Conservation (phyloP, 2,888 invertebrate genomes). For the Cyrtodaria siliqua region DNA sequence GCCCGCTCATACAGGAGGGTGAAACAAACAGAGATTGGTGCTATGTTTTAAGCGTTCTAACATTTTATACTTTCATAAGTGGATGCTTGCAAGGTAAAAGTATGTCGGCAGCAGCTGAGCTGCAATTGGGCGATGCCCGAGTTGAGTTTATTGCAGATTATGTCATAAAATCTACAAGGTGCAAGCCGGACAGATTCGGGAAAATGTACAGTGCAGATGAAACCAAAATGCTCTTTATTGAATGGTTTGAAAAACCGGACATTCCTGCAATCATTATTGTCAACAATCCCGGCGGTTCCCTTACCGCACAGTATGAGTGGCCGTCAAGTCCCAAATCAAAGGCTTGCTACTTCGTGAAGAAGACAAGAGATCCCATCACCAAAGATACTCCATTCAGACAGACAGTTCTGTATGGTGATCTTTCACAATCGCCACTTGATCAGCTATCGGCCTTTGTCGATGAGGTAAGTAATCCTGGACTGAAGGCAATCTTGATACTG, state of each 20-base stretch:
- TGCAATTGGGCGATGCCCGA: constrained; percentile 89
- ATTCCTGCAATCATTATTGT: constrained; percentile 71
- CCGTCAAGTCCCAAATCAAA: constrained; percentile 90
- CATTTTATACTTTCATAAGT: too few species aligned
- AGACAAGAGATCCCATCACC: constrained; percentile 89
- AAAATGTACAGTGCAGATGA: constrained; percentile 88
- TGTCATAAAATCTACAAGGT: constrained; percentile 89
- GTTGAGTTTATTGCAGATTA: constrained; percentile 94
- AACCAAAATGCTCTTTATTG: constrained; percentile 80
- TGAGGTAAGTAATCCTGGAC: constrained; percentile 91
- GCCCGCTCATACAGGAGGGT: too few species aligned
- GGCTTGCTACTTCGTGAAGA: constrained; percentile 91
- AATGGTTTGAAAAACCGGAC: constrained; percentile 84
- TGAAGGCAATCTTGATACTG: too few species aligned
- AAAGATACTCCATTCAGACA: constrained; percentile 88
- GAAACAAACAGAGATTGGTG: too few species aligned
- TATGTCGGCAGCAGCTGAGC: constrained; percentile 65
- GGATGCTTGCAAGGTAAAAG: too few species aligned
- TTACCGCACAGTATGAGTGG: constrained; percentile 94
- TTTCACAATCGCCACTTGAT: constrained; percentile 95
- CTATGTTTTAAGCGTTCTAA: too few species aligned
- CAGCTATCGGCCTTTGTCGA: constrained; percentile 96
- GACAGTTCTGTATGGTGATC: constrained; percentile 92
- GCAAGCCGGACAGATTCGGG: constrained; percentile 97
- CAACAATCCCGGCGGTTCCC: constrained; percentile 75